Evolutionary conservation across 2,113 vertebrate species (phyloP).

Genomic region (Anolis carolinensis): DNA sequence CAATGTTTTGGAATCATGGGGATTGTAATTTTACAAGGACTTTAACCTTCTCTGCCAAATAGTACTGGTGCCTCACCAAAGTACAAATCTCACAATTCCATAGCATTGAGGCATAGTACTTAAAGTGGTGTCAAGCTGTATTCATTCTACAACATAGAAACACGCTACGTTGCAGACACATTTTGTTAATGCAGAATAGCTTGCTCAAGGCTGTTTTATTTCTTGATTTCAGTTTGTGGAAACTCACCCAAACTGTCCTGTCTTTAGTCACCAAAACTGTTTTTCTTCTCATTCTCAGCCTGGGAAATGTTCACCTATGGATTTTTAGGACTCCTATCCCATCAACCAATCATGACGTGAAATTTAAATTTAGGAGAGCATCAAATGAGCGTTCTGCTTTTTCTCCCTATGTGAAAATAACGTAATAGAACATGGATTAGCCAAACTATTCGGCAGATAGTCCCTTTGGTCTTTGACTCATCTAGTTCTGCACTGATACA

Average conservation of each 20-base stretch:
- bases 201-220: background rate
- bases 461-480: background rate
- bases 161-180: background rate
- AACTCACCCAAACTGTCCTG: background rate
- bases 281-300: background rate
- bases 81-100: too few relatives aligned
- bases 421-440: background rate
- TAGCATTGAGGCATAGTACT: too few relatives aligned
- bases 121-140: too few relatives aligned
- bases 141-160: too few relatives aligned
- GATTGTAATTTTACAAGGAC: too few relatives aligned
- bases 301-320: background rate
- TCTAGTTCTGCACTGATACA: slow-evolving; percentile 30
- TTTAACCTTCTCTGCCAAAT: too few relatives aligned
- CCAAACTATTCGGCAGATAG: slow-evolving; percentile 8
- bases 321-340: background rate
- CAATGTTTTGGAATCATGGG: too few relatives aligned
- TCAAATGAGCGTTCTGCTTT: too few relatives aligned
- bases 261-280: background rate
- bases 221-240: background rate
- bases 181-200: background rate
- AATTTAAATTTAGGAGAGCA: background rate
- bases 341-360: too few relatives aligned
- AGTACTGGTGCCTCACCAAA: too few relatives aligned
- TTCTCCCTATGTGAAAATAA: too few relatives aligned